These are phyloP conservation scores for Onychomys arenicola DNA, from an alignment of 2,797 vertebrate genomes.

Conservation along the genomic window DNA sequence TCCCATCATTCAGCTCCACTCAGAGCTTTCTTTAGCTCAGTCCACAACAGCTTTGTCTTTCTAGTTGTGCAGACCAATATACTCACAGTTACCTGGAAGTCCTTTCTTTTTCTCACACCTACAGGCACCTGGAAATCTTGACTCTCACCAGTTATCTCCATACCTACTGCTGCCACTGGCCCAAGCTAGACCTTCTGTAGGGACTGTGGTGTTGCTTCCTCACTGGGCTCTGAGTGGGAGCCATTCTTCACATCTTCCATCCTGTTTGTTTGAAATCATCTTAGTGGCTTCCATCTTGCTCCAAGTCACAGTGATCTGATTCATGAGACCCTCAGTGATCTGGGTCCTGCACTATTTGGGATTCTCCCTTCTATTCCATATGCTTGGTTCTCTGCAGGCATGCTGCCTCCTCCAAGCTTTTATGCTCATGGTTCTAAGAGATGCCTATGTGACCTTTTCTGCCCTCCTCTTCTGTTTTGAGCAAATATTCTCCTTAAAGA, in stretches of 20 bases:
- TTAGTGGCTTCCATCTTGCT: neutral
- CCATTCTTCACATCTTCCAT: rapidly evolving
- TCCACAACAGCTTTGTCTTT: neutral
- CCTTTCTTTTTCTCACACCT: neutral
- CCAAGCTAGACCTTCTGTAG: neutral
- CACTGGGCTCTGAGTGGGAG: neutral
- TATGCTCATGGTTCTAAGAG: neutral
- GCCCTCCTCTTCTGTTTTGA: neutral
- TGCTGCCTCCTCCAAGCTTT: neutral
- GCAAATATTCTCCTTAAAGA: neutral
- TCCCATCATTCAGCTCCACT: neutral
- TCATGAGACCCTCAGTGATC: neutral
- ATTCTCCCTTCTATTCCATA: too few relatives aligned
- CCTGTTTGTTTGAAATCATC: neutral
- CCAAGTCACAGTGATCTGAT: neutral
- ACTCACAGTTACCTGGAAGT: neutral
- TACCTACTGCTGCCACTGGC: rapidly evolving
- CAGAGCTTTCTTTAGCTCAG: neutral
- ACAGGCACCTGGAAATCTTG: neutral
- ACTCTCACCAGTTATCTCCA: neutral
- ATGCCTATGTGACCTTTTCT: neutral
- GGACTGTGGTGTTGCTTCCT: too few relatives aligned
- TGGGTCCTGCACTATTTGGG: neutral
- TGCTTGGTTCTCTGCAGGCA: neutral
- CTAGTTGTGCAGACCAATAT: neutral